phyloP scores from a whole-genome alignment of 2,888 invertebrate species.

The Drosophila atripex region DNA sequence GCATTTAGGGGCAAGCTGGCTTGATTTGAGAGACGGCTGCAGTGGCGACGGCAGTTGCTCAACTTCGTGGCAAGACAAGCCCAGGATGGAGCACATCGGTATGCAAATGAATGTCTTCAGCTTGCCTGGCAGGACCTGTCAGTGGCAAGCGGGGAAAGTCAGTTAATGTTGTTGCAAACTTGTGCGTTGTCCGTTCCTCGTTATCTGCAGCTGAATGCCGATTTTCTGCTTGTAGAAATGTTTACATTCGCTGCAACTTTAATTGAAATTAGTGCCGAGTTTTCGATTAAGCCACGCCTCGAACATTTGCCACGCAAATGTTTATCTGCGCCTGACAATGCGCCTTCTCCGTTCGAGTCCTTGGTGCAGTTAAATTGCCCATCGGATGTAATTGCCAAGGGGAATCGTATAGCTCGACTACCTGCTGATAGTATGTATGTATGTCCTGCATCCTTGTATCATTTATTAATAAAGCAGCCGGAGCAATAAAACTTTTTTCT shows the following conservation, averaged over 20 bases:
- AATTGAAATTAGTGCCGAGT: slow-evolving; percentile 75
- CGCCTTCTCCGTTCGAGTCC: neutral
- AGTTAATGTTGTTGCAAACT: slow-evolving; percentile 71
- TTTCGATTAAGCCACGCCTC: slow-evolving; percentile 59
- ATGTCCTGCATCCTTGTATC: slow-evolving; percentile 39
- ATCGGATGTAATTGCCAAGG: slow-evolving; percentile 19
- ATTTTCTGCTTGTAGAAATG: slow-evolving; percentile 30
- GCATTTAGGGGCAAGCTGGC: slow-evolving; percentile 52
- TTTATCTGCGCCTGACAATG: slow-evolving; percentile 35
- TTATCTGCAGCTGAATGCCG: slow-evolving; percentile 35
- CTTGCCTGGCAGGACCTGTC: slow-evolving; percentile 39
- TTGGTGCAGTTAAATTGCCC: slow-evolving; percentile 34
- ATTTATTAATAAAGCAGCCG: slow-evolving; percentile 59
- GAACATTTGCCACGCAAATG: slow-evolving; percentile 44
- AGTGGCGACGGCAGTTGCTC: slow-evolving; percentile 15
- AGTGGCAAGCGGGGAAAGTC: slow-evolving; percentile 19
- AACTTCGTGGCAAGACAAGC: slow-evolving; percentile 1
- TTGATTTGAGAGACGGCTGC: slow-evolving; percentile 29
- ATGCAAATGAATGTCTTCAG: slow-evolving; percentile 70
- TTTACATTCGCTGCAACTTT: slow-evolving; percentile 63
- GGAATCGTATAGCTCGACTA: slow-evolving; percentile 12
- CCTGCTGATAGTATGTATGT: slow-evolving; percentile 8
- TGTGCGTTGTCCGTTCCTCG: slow-evolving; percentile 50
- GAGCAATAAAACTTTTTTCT: slow-evolving; percentile 47
- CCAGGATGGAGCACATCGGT: slow-evolving; percentile 26